A percentile compares a stretch with the other conserved stretches of the same genome.
Conservation (phyloP, 2,113 vertebrate species). For the Ictalurus punctatus region DNA sequence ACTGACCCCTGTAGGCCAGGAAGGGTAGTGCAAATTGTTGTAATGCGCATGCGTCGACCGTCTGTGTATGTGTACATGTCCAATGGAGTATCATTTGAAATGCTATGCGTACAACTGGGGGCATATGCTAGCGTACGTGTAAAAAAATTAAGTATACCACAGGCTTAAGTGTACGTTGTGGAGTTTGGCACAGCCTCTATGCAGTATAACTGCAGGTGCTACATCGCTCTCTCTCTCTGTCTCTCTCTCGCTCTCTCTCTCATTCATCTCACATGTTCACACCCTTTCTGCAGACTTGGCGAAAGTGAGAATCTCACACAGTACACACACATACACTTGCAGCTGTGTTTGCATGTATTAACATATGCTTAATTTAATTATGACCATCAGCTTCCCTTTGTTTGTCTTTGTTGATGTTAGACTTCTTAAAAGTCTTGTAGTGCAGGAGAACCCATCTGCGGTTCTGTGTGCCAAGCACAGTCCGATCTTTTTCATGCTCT, state of each 20-base stretch:
- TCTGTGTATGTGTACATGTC: too few species aligned
- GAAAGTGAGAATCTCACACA: conserved; percentile 31
- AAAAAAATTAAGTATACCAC: too few species aligned
- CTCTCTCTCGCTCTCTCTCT: conserved; percentile 2
- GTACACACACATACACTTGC: conserved; percentile 10
- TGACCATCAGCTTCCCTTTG: conserved; percentile 26
- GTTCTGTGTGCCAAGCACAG: neutral
- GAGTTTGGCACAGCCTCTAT: too few species aligned
- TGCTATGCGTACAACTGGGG: too few species aligned
- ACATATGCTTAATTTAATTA: conserved; percentile 52
- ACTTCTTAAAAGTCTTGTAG: conserved; percentile 26
- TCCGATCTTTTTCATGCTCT: too few species aligned
- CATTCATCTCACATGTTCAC: conserved; percentile 26
- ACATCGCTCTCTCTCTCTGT: neutral
- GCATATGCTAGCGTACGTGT: too few species aligned
- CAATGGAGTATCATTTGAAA: too few species aligned
- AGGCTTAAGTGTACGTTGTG: too few species aligned
- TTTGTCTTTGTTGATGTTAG: conserved; percentile 33
- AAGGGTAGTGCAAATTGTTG: too few species aligned
- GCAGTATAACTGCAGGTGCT: too few species aligned
- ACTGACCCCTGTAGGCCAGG: too few species aligned
- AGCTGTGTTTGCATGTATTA: conserved; percentile 46
- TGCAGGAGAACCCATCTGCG: neutral
- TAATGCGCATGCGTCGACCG: too few species aligned
- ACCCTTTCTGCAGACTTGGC: conserved; percentile 25